phyloP scores from a whole-genome alignment of 2,797 vertebrate genomes.

The Micropoecilia bifurca region DNA sequence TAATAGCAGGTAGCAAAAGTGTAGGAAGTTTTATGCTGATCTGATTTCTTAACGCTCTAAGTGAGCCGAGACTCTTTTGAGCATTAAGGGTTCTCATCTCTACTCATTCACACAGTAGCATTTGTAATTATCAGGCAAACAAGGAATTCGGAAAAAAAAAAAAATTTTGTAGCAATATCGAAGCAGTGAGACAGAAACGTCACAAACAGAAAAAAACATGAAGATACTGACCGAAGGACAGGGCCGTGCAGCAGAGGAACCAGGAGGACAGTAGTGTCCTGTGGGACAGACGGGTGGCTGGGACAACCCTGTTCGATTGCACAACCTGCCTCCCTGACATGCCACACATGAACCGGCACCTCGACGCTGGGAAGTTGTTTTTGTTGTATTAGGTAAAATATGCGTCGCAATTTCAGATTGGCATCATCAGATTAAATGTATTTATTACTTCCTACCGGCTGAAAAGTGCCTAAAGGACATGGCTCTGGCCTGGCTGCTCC shows the following conservation, averaged over 20 bases:
- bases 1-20: neutral
- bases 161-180: neutral
- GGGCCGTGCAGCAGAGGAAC: conserved; percentile 73
- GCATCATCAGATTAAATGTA: neutral
- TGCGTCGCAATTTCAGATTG: conserved; percentile 8
- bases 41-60: neutral
- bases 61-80: neutral
- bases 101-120: neutral
- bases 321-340: conserved; percentile 86
- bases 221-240: conserved; percentile 86
- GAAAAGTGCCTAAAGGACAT: conserved; percentile 87
- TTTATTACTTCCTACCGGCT: conserved; percentile 79
- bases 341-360: conserved; percentile 80
- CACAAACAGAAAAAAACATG: conserved; percentile 4
- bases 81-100: neutral
- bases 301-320: conserved; percentile 84
- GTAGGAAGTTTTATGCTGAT: neutral
- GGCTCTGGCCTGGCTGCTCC: conserved; percentile 82
- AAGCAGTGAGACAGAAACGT: conserved; percentile 5
- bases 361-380: conserved; percentile 71
- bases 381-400: conserved; percentile 24
- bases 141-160: too few species aligned
- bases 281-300: conserved; percentile 80
- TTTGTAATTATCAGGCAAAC: neutral
- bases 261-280: conserved; percentile 88